A percentile compares a stretch with the other conserved stretches of the same genome.
These are phyloP conservation scores for Limnodromus scolopaceus DNA, from an alignment of 2,797 vertebrate species.

Conservation along the genomic window DNA sequence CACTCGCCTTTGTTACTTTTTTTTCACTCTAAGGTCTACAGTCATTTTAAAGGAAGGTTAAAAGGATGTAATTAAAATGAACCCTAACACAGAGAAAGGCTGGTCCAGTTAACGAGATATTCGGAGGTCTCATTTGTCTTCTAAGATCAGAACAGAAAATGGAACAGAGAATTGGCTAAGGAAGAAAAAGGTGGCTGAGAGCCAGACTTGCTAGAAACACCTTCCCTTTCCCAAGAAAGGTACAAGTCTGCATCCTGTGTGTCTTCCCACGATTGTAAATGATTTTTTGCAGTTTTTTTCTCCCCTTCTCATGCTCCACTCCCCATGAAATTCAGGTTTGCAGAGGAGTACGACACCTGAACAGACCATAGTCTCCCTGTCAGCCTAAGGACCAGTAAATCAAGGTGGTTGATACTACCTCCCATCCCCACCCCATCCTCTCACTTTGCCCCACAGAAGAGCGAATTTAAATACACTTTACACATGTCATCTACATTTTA, in stretches of 20 bases:
- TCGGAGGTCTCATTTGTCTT: background rate
- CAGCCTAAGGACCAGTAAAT: background rate
- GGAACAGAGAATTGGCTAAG: background rate
- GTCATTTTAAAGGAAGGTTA: background rate
- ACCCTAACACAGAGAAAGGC: background rate
- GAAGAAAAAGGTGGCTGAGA: background rate
- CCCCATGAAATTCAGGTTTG: background rate
- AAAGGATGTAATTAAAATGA: background rate
- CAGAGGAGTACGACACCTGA: background rate
- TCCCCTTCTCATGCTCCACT: background rate
- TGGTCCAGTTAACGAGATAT: background rate
- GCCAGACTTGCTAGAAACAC: background rate
- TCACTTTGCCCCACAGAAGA: background rate
- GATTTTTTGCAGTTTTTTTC: background rate
- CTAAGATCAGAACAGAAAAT: background rate
- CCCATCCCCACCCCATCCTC: background rate
- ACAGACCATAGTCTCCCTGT: accelerated
- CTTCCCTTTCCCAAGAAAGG: background rate
- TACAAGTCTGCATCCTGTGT: background rate
- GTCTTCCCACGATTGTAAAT: background rate
- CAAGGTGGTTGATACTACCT: background rate
- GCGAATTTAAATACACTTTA: background rate
- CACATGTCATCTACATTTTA: background rate
- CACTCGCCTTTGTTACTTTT: background rate
- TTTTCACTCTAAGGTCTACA: background rate